These are phyloP conservation scores for Heliconius hermathena DNA, from an alignment of 1,140 invertebrate species.

Conservation along the genomic window DNA sequence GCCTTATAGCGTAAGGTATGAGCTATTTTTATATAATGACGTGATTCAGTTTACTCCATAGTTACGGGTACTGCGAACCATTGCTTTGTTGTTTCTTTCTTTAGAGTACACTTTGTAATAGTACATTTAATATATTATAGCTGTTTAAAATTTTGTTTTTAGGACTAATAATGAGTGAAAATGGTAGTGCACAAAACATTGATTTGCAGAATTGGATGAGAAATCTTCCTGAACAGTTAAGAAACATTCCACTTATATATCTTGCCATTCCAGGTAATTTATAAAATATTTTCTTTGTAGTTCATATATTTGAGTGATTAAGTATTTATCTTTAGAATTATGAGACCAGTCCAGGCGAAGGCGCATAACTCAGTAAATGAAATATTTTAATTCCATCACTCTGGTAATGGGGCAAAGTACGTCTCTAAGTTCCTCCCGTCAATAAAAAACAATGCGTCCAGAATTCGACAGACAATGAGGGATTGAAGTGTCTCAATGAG, in stretches of 20 bases:
- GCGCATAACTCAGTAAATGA: background rate
- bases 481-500: no score
- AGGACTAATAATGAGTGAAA: slow-evolving; percentile 67
- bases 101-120: background rate
- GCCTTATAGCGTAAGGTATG: slow-evolving; percentile 21
- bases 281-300: background rate
- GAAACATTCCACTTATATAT: slow-evolving; percentile 85
- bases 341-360: no score
- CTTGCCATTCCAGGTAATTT: slow-evolving; percentile 88
- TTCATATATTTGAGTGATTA: no score
- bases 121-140: background rate
- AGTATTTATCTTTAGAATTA: no score
- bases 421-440: no score
- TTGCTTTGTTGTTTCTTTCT: slow-evolving; percentile 16
- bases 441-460: no score
- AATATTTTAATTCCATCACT: no score
- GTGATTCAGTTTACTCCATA: slow-evolving; percentile 26
- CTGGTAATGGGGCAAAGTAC: no score
- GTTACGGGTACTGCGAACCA: background rate
- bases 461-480: no score
- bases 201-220: slow-evolving; percentile 88
- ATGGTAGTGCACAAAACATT: slow-evolving; percentile 54
- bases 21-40: slow-evolving; percentile 30
- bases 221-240: slow-evolving; percentile 83
- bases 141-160: slow-evolving; percentile 31